Conservation (phyloP, 2,797 vertebrate genomes). For the Kryptopterus vitreolus region DNA sequence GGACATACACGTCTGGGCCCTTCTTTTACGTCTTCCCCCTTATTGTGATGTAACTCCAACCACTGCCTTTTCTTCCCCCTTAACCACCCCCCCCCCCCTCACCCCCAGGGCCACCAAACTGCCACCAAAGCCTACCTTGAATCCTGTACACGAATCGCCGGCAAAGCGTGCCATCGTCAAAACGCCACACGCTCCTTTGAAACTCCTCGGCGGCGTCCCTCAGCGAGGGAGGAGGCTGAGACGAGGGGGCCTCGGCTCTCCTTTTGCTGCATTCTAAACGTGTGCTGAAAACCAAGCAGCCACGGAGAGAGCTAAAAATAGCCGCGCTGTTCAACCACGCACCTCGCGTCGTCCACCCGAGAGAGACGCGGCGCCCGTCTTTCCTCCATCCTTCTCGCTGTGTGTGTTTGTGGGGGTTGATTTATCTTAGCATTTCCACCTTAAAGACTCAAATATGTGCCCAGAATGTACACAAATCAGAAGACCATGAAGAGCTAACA, state of each 20-base stretch:
- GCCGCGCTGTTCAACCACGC: constrained; percentile 62
- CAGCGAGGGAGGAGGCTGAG: constrained; percentile 36
- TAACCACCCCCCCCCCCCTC: constrained; percentile 28
- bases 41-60: constrained; percentile 44
- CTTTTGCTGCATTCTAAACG: constrained; percentile 75
- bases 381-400: constrained; percentile 37
- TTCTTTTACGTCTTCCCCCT: constrained; percentile 54
- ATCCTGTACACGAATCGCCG: constrained; percentile 64
- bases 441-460: constrained; percentile 45
- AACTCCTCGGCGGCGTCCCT: constrained; percentile 29
- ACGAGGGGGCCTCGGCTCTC: constrained; percentile 51
- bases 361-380: constrained; percentile 21
- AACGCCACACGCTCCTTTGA: constrained; percentile 59
- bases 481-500: constrained; percentile 58
- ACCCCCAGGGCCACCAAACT: constrained; percentile 37
- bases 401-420: constrained; percentile 11
- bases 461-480: constrained; percentile 55
- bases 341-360: constrained; percentile 59
- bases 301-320: constrained; percentile 74
- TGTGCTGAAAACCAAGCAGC: constrained; percentile 77
- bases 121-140: constrained; percentile 60
- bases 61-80: constrained; percentile 49
- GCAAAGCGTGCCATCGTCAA: constrained; percentile 57
- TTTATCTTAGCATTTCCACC: not conserved
- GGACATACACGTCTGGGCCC: not conserved